Conservation (phyloP, 2,113 vertebrate species). For the Reinhardtius hippoglossoides region DNA sequence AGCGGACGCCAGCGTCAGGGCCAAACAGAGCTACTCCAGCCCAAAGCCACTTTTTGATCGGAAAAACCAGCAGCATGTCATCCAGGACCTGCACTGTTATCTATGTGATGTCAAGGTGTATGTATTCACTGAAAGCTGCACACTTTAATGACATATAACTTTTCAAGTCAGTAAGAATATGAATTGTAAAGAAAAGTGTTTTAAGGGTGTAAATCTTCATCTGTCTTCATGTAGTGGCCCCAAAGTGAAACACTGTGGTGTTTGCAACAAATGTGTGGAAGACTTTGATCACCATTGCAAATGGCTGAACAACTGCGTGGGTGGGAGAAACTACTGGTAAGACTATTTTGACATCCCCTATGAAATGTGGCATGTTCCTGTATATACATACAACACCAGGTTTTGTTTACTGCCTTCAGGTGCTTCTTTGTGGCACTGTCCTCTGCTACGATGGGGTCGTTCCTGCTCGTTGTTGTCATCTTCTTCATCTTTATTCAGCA, state of each 20-base stretch:
- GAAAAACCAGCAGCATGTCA: constrained; percentile 78
- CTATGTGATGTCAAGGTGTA: constrained; percentile 83
- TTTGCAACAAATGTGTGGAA: constrained; percentile 87
- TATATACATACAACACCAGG: background rate
- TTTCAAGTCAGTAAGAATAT: background rate
- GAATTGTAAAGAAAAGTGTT: background rate
- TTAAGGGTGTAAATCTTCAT: background rate
- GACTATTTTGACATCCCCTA: constrained; percentile 7
- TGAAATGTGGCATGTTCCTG: background rate
- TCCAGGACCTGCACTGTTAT: constrained; percentile 83
- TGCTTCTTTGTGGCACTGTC: constrained; percentile 82
- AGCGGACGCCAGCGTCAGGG: constrained; percentile 74
- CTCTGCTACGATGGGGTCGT: constrained; percentile 74
- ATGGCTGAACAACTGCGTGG: constrained; percentile 89
- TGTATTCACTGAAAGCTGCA: constrained; percentile 45
- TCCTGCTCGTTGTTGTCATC: constrained; percentile 71
- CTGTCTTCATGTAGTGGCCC: constrained; percentile 70
- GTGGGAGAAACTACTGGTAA: constrained; percentile 87
- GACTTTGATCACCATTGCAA: constrained; percentile 89
- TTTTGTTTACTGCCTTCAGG: constrained; percentile 69
- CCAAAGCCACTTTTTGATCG: constrained; percentile 79
- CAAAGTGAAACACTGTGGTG: constrained; percentile 85
- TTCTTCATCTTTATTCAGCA: constrained; percentile 83
- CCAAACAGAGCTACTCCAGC: constrained; percentile 75
- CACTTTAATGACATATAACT: background rate